These are phyloP conservation scores for Pimpla rufipes DNA, from an alignment of 2,888 invertebrate genomes.

Conservation along the genomic window DNA sequence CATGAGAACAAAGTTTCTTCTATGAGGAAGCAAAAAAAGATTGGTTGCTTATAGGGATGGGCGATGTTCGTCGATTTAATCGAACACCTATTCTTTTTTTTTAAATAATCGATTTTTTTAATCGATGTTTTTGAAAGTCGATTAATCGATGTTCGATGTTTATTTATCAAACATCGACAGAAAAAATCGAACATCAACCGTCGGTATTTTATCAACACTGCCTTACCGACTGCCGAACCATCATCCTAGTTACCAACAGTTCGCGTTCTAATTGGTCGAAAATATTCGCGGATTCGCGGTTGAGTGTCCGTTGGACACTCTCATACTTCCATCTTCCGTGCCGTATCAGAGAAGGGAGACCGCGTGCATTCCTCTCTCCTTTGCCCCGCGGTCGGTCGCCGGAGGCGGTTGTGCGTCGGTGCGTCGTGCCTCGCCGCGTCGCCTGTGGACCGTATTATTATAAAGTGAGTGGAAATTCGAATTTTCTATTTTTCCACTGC, in stretches of 20 bases:
- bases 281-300: background rate
- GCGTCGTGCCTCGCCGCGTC: no score
- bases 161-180: background rate
- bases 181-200: background rate
- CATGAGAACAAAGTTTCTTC: no score
- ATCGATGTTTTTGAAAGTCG: background rate
- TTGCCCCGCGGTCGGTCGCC: no score
- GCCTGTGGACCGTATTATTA: no score
- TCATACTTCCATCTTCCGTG: no score
- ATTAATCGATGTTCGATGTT: background rate
- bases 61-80: background rate
- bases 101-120: background rate
- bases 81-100: background rate
- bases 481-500: no score
- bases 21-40: no score
- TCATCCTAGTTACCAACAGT: background rate
- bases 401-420: no score
- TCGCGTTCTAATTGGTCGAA: background rate
- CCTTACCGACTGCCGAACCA: background rate
- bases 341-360: no score
- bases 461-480: no score
- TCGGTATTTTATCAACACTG: background rate
- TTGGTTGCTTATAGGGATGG: no score
- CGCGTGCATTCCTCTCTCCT: no score
- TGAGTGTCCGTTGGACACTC: background rate